Evolutionary conservation across 2,797 vertebrate genomes (phyloP).

Genomic region (Silurus lanzhouensis): DNA sequence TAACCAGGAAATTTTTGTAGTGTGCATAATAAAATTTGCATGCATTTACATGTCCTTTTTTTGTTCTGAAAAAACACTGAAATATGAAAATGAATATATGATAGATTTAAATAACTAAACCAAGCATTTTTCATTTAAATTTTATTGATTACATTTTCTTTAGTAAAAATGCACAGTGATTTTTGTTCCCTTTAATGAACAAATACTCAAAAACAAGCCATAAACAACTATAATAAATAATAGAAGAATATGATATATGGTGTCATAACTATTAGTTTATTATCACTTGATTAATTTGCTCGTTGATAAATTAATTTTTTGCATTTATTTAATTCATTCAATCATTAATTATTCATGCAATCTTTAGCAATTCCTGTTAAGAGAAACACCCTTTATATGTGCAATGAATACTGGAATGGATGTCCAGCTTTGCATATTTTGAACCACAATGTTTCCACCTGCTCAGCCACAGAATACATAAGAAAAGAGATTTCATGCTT

Average conservation of each 20-base stretch:
- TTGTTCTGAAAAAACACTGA: neutral
- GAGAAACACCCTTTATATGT: neutral
- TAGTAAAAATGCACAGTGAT: neutral
- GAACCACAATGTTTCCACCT: constrained; percentile 13
- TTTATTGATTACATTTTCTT: neutral
- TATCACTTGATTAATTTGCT: neutral
- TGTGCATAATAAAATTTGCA: constrained; percentile 52
- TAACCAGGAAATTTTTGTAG: constrained; percentile 13
- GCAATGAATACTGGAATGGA: neutral
- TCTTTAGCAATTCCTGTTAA: neutral
- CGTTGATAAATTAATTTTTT: too few relatives aligned
- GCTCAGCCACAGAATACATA: constrained; percentile 9
- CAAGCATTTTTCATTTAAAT: neutral
- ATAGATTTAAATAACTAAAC: neutral
- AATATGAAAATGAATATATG: neutral
- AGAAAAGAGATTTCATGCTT: constrained; percentile 3
- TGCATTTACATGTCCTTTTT: constrained; percentile 47
- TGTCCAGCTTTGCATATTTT: constrained; percentile 22
- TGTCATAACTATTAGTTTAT: neutral
- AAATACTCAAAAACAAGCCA: neutral
- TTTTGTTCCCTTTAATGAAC: neutral
- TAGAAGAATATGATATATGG: neutral
- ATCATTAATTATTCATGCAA: neutral
- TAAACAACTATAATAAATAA: neutral
- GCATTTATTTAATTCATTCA: neutral